phyloP scores from a whole-genome alignment of 2,797 vertebrate genomes.

The Otolemur crassicaudatus region DNA sequence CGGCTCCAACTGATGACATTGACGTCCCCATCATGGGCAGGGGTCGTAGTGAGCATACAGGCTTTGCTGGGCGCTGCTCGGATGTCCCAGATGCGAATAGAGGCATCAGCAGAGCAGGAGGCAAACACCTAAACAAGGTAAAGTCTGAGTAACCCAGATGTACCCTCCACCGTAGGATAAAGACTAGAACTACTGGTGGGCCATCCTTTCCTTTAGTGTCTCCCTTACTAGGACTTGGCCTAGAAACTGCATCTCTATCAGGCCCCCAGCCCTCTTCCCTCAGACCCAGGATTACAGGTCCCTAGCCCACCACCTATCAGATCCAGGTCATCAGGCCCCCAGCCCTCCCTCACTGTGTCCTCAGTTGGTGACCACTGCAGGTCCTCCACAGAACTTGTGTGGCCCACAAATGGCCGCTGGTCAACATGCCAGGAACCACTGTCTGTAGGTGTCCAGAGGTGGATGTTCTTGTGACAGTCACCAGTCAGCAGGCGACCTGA shows the following conservation, averaged over 20 bases:
- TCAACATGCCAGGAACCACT: slow-evolving; percentile 94
- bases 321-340: too few species aligned
- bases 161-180: fast-evolving
- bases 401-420: slow-evolving; percentile 94
- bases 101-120: slow-evolving; percentile 94
- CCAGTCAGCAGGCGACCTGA: slow-evolving; percentile 94
- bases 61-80: slow-evolving; percentile 91
- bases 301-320: not conserved
- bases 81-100: slow-evolving; percentile 94
- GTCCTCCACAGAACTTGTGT: slow-evolving; percentile 94
- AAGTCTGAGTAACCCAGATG: not conserved
- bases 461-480: slow-evolving; percentile 96
- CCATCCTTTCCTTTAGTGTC: not conserved
- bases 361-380: slow-evolving; percentile 97
- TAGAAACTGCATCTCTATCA: not conserved
- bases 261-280: not conserved
- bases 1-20: slow-evolving; percentile 96
- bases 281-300: not conserved
- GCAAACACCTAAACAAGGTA: slow-evolving; percentile 91
- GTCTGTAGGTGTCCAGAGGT: slow-evolving; percentile 94
- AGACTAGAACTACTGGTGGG: not conserved
- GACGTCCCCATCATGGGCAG: slow-evolving; percentile 92
- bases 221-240: not conserved
- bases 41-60: slow-evolving; percentile 92
- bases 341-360: slow-evolving; percentile 90